Base-by-base conservation (phyloP, 2,888 invertebrate species). In the Dusona sp. region DNA sequence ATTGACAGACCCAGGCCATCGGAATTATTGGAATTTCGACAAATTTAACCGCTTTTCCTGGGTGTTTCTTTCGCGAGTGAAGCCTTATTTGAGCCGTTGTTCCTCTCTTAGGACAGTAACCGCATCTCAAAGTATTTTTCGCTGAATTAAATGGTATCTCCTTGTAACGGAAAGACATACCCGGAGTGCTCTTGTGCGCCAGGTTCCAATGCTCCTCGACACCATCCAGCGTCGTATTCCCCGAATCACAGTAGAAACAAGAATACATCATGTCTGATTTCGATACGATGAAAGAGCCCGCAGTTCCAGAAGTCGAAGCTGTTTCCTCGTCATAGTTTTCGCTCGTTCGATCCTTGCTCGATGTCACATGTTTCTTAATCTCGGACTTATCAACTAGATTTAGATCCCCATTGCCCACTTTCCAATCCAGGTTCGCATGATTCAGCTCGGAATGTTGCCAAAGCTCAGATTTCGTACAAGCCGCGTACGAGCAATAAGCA, bases 231-330 rank as follows among this genome's bases (percentile, higher is more conserved):
- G 91, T 90, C 0, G 88, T 88, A 67, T 91, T 92, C 0, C 90
- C 90, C n/a, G 90, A 84, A 33, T 88, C 83, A 36, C 94, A 94
- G 75, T 93, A 93, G 25, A 87, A 90, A 54, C 94, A 94, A 11
- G 88, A 90, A 51, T 92, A 93, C 22, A 89, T 87, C 8, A 87
- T 33, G 16, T 89, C 84, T 3, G 65, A 51, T 25, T 89, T 78
- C 2, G 82, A 68, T 0, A 68, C 48, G 38, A 70, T 16, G 4
- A 70, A 77, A 7, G 79, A 42, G 3, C 45, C 42, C 13, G 36
- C 29, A 25, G 8, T 36, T n/a, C 57, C 80, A 11, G 68, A 54
- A 8, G 72, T 73, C 64, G 78, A 57, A 1, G 51, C 90, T 22
- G 89, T 90, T 6, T 91, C 92, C 22, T 90, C 89, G 22, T 78